These are phyloP conservation scores for Diadromus collaris DNA, from an alignment of 2,888 invertebrate species.

Conservation along the genomic window DNA sequence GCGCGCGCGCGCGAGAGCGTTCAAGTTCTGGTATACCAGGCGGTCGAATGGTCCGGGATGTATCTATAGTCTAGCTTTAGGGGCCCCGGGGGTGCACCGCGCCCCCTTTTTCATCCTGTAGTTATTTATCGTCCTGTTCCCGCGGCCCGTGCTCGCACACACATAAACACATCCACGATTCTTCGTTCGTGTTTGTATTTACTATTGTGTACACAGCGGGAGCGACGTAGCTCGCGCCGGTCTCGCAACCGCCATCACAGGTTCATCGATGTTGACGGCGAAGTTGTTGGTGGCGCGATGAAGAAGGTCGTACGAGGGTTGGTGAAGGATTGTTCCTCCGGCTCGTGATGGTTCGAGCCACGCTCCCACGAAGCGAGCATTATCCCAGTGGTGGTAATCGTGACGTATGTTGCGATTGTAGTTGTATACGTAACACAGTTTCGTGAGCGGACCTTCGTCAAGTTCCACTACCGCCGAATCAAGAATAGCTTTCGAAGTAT, in stretches of 20 bases:
- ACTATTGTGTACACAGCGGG: conserved; percentile 44
- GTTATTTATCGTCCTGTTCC: conserved; percentile 77
- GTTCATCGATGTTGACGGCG: conserved; percentile 70
- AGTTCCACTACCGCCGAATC: conserved; percentile 67
- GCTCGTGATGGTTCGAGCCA: conserved; percentile 38
- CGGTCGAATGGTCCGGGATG: conserved; percentile 64
- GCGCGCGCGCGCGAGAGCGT: conserved; percentile 38
- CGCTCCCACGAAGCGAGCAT: conserved; percentile 25
- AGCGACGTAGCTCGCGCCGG: conserved; percentile 61
- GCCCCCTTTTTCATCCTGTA: conserved; percentile 79
- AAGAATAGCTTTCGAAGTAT: conserved; percentile 63
- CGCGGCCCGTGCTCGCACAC: conserved; percentile 30
- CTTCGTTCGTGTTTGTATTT: conserved; percentile 35
- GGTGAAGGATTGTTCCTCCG: conserved; percentile 55
- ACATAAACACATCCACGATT: conserved; percentile 17
- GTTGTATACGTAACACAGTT: conserved; percentile 46
- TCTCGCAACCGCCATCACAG: conserved; percentile 63
- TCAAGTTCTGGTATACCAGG: conserved; percentile 59
- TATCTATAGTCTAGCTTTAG: conserved; percentile 76
- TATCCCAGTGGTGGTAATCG: conserved; percentile 60
- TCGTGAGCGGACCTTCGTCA: conserved; percentile 72
- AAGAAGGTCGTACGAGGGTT: conserved; percentile 70
- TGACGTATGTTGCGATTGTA: conserved; percentile 29
- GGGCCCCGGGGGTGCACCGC: conserved; percentile 78
- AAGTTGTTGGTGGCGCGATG: conserved; percentile 63